Evolutionary conservation across 92 coral and sea anemone species (phyloP).

Genomic region (Desmophyllum pertusum): DNA sequence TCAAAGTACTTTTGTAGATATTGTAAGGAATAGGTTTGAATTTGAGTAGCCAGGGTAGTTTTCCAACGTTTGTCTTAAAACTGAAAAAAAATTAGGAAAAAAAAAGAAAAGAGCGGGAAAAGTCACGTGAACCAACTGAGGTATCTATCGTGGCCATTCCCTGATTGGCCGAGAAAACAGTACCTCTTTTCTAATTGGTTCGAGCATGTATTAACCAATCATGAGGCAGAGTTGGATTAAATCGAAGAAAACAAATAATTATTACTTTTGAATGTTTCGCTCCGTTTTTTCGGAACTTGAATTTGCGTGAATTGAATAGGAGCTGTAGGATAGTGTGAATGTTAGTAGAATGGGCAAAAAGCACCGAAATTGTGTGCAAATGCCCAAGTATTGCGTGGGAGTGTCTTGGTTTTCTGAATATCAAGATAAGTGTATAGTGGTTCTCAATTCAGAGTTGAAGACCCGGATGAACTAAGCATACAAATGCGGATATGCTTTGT

Average conservation of each 20-base stretch:
- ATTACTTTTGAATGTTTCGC: too few relatives aligned
- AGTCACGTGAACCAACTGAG: background rate
- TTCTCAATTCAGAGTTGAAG: too few relatives aligned
- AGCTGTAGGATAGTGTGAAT: background rate
- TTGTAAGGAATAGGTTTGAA: background rate
- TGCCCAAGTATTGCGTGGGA: too few relatives aligned
- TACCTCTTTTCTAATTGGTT: background rate
- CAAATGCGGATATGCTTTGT: too few relatives aligned
- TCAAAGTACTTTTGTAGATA: constrained; percentile 6
- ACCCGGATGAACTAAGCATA: too few relatives aligned
- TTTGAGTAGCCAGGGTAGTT: background rate
- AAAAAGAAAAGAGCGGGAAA: background rate
- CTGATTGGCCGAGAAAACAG: background rate
- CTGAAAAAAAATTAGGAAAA: background rate
- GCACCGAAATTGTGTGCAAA: too few relatives aligned
- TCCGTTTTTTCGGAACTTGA: background rate
- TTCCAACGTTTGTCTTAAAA: background rate
- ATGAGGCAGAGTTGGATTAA: background rate
- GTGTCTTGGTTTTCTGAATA: too few relatives aligned
- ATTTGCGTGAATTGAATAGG: background rate
- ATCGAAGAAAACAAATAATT: background rate
- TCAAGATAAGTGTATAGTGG: too few relatives aligned
- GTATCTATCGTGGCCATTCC: background rate
- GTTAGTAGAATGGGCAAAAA: background rate
- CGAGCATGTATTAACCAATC: background rate